Conservation (phyloP, 2,888 invertebrate genomes). For the Dione juno region DNA sequence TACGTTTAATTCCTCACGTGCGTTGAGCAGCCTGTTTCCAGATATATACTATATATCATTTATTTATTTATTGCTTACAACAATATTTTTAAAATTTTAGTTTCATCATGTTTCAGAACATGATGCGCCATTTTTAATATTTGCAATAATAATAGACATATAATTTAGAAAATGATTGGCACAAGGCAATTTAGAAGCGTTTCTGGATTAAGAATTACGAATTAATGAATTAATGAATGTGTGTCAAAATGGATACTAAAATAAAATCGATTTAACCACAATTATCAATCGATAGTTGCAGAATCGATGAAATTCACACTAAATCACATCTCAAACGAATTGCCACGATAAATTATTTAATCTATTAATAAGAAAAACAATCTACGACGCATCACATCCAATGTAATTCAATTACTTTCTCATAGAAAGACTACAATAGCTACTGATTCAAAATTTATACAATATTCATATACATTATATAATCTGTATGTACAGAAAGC, state of each 20-base stretch:
- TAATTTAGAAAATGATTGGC: conserved; percentile 26
- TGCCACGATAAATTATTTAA: not conserved
- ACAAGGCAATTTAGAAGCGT: conserved; percentile 18
- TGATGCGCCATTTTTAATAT: conserved; percentile 32
- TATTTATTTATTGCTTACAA: conserved; percentile 61
- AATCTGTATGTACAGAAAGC: conserved; percentile 39
- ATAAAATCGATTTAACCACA: conserved; percentile 4
- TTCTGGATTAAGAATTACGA: not conserved
- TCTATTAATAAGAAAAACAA: conserved; percentile 1
- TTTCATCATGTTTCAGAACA: conserved; percentile 32
- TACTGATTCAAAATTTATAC: conserved; percentile 37
- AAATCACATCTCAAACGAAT: not conserved
- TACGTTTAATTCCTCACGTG: conserved; percentile 81
- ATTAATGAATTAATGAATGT: not conserved
- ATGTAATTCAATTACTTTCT: conserved; percentile 48
- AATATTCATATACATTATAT: conserved; percentile 39
- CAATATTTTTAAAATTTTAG: conserved; percentile 47
- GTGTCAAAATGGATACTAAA: not conserved
- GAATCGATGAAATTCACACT: conserved; percentile 6
- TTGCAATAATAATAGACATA: not conserved
- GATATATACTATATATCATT: conserved; percentile 55
- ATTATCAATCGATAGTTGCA: conserved; percentile 5
- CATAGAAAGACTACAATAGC: conserved; percentile 41
- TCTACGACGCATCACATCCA: conserved; percentile 30
- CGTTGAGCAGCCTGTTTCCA: conserved; percentile 74